phyloP scores from a whole-genome alignment of 2,888 invertebrate genomes.

The Orgyia antiqua region DNA sequence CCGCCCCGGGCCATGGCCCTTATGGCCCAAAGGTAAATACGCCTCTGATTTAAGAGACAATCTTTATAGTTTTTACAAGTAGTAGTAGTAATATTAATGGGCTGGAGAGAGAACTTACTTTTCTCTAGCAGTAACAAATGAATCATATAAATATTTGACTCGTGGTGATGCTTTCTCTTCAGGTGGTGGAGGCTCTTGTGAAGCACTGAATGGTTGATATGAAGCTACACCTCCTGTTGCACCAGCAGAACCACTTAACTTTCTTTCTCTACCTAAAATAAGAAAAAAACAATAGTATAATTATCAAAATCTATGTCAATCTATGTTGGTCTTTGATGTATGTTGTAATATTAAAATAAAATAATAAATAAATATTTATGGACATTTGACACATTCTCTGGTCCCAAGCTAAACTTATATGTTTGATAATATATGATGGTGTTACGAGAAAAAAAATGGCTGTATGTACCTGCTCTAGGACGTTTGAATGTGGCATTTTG shows the following conservation, averaged over 20 bases:
- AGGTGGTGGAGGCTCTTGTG: conserved; percentile 85
- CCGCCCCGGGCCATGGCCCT: too few species aligned
- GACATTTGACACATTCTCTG: too few species aligned
- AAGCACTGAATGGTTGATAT: conserved; percentile 94
- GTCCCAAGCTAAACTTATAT: too few species aligned
- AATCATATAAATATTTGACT: conserved; percentile 79
- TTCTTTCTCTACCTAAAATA: conserved; percentile 83
- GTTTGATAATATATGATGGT: background rate
- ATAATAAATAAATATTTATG: too few species aligned
- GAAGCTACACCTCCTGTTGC: conserved; percentile 85
- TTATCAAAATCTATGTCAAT: too few species aligned
- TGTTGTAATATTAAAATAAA: too few species aligned
- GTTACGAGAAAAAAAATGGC: background rate
- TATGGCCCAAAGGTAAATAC: too few species aligned
- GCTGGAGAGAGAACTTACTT: conserved; percentile 65
- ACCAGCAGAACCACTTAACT: conserved; percentile 81
- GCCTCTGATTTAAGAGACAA: too few species aligned
- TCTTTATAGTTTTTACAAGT: too few species aligned
- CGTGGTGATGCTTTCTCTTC: conserved; percentile 82
- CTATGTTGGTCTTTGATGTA: too few species aligned
- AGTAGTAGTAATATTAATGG: too few species aligned
- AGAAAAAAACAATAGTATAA: background rate
- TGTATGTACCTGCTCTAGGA: conserved; percentile 82
- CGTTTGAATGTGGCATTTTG: conserved; percentile 95
- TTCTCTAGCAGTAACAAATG: conserved; percentile 70